A percentile compares a stretch with the other conserved stretches of the same genome.
phyloP scores from a whole-genome alignment of 2,113 vertebrate species.

The Lutjanus erythropterus region DNA sequence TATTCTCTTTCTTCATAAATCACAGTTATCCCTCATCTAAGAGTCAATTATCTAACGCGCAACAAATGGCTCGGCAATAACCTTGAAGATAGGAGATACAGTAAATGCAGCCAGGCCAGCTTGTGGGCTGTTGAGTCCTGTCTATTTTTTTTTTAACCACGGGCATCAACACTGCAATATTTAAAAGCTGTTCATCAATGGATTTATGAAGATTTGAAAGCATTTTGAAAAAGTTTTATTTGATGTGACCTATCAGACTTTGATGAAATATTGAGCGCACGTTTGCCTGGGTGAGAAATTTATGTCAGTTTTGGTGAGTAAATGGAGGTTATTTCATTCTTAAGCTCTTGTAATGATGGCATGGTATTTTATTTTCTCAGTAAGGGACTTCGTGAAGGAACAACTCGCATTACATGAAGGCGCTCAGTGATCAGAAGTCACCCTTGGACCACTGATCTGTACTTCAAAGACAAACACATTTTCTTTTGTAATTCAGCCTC shows the following conservation, averaged over 20 bases:
- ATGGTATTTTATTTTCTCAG: constrained; percentile 42
- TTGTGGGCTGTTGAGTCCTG: constrained; percentile 12
- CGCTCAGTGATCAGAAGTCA: constrained; percentile 44
- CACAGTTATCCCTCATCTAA: constrained; percentile 83
- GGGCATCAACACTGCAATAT: constrained; percentile 23
- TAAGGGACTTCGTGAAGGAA: constrained; percentile 5
- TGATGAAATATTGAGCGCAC: constrained; percentile 12
- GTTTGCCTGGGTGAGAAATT: constrained; percentile 23
- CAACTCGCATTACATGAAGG: constrained; percentile 42
- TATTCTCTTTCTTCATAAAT: constrained; percentile 83
- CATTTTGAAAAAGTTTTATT: constrained; percentile 32
- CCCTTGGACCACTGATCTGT: constrained; percentile 42
- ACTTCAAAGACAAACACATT: constrained; percentile 55
- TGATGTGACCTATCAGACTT: constrained; percentile 11
- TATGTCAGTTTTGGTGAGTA: constrained; percentile 49
- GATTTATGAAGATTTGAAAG: constrained; percentile 62
- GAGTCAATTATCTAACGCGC: constrained; percentile 81
- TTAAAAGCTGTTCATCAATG: background rate
- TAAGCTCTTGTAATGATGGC: constrained; percentile 24
- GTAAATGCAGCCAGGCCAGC: constrained; percentile 31
- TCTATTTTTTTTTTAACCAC: constrained; percentile 37
- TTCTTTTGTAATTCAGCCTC: constrained; percentile 31
- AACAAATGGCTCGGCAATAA: constrained; percentile 78
- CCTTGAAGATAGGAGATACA: constrained; percentile 75
- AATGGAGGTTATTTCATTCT: constrained; percentile 43